Base-by-base conservation (phyloP, 2,888 invertebrate genomes). In the Synanthedon myopaeformis region DNA sequence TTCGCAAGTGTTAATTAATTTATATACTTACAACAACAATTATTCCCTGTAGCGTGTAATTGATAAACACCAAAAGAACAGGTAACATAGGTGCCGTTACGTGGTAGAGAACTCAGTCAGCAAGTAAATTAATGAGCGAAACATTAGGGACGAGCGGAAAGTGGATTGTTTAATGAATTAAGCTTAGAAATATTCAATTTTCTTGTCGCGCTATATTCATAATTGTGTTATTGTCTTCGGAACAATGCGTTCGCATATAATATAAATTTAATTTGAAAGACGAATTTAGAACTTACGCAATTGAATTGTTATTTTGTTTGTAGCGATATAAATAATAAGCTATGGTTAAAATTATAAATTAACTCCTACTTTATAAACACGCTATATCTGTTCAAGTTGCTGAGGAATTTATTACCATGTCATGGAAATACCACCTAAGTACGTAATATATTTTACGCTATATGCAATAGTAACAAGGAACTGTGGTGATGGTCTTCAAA, bases 1-100 rank as follows among this genome's bases (percentile, higher is more conserved):
- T 72, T 75, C 65, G 62, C 68, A 66, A 73, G 69, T 71, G 72
- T 74, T 77, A 76, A 79, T 80, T 76, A 78, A 81, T 80, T 72
- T 70, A 76, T 66, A 64, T 67, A 68, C 61, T 35, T 35, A 51
- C 51, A 62, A 59, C 61, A 57, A 56, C 61, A 70, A 76, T 76
- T 74, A 74, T 78, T 70, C 69, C 65, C 62, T 65, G 67, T 69
- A 61, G 67, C 66, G 61, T 61, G 69, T 71, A 70, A 78, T 76
- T 77, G 72, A 75, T 75, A 72, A 76, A 74, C 71, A 74, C 70
- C 67, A 63, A 70, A 71, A 70, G 65, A 63, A 65, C 62, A 49
- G 56, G 54, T 58, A 56, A 60, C 59, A 58, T 65, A 61, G 72
- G 67, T 73, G 73, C 74, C 69, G 72, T 76, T 75, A 72, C 59